A percentile compares a stretch with the other conserved stretches of the same genome.
Evolutionary conservation across 53 echinoderm and acorn worm species (phyloP).

Genomic region (Mesocentrotus franciscanus): DNA sequence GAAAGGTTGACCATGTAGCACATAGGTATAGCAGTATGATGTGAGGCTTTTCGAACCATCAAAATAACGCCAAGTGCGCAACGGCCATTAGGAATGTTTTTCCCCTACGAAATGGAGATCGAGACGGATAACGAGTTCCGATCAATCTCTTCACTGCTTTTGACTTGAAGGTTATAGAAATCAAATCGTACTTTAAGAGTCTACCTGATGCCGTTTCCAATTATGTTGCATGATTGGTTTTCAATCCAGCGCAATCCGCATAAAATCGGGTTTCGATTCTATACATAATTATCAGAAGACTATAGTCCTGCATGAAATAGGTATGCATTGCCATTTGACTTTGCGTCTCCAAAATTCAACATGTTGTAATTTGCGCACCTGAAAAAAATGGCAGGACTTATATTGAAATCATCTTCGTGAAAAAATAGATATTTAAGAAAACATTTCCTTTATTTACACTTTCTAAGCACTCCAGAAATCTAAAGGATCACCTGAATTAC

Average conservation of each 20-base stretch:
- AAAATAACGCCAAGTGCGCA: not conserved
- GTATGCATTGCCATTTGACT: not conserved
- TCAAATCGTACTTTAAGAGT: not conserved
- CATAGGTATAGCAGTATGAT: too few species aligned
- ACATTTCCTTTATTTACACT: too few species aligned
- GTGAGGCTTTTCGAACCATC: too few species aligned
- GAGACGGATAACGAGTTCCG: not conserved
- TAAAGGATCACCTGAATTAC: too few species aligned
- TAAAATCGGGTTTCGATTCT: not conserved
- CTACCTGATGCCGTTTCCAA: constrained; percentile 29
- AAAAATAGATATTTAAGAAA: too few species aligned
- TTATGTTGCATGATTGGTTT: not conserved
- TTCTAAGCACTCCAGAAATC: too few species aligned
- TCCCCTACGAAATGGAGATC: not conserved
- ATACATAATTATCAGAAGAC: not conserved
- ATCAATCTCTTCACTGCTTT: not conserved
- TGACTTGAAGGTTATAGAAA: not conserved
- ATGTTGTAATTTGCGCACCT: not conserved
- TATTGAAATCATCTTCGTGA: too few species aligned
- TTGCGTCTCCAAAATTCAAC: not conserved
- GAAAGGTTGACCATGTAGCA: too few species aligned
- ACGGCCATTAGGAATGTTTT: not conserved
- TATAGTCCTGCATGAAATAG: not conserved
- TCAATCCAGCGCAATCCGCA: not conserved
- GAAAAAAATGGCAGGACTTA: not conserved